These are phyloP conservation scores for Pterocles burchelli DNA, from an alignment of 2,113 vertebrate species.

Conservation along the genomic window DNA sequence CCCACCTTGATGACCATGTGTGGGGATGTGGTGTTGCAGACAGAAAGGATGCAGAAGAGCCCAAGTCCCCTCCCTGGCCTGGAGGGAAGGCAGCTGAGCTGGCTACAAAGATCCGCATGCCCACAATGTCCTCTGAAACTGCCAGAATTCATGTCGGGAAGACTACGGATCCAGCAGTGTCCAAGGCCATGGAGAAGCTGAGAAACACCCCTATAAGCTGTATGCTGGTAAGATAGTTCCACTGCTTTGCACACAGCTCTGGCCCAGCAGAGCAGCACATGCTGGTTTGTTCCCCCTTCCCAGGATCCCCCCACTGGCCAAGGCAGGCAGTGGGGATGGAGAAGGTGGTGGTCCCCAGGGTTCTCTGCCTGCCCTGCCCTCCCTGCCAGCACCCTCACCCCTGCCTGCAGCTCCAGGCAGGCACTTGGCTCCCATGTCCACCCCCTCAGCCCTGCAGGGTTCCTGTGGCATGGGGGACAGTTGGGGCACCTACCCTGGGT, in stretches of 20 bases:
- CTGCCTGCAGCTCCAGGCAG: background rate
- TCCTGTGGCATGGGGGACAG: background rate
- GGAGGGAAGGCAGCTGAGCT: background rate
- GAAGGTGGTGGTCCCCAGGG: rapidly evolving
- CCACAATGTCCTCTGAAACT: background rate
- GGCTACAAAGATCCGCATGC: background rate
- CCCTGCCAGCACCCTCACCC: background rate
- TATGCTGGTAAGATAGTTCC: background rate
- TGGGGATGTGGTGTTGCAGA: background rate
- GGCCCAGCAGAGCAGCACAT: background rate
- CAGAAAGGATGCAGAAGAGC: background rate
- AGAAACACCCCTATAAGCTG: background rate
- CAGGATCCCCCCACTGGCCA: background rate
- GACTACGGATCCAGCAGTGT: background rate
- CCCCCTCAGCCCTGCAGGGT: rapidly evolving
- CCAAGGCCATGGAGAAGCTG: background rate
- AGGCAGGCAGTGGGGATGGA: background rate
- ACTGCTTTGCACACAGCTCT: background rate
- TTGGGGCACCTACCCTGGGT: rapidly evolving
- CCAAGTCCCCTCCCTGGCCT: background rate
- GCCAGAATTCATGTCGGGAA: background rate
- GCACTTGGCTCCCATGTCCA: background rate
- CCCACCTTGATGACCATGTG: rapidly evolving
- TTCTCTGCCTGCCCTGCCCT: background rate
- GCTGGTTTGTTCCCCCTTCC: background rate